Conservation (phyloP, 2,888 invertebrate genomes). For the Melieria picta region DNA sequence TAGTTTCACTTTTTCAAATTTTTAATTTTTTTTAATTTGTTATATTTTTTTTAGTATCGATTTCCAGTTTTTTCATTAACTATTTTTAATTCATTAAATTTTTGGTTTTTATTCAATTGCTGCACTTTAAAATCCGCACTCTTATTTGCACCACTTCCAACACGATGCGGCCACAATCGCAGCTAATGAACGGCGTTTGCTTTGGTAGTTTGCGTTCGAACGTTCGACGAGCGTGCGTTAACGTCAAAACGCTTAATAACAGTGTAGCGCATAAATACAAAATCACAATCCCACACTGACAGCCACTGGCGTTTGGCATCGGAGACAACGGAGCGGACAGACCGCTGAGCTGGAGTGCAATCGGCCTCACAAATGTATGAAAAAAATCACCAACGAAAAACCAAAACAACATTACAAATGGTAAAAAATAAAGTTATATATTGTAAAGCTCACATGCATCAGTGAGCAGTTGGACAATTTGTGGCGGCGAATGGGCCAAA, state of each 20-base stretch:
- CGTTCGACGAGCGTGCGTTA: slow-evolving; percentile 53
- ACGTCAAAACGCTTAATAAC: slow-evolving; percentile 60
- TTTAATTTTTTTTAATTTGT: too few relatives aligned
- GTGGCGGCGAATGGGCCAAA: neutral
- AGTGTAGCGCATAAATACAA: slow-evolving; percentile 51
- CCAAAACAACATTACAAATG: slow-evolving; percentile 6
- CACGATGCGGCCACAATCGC: neutral
- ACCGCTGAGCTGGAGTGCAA: slow-evolving; percentile 1
- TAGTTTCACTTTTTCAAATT: too few relatives aligned
- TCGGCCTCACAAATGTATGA: neutral
- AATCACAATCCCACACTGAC: slow-evolving; percentile 20
- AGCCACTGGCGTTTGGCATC: neutral
- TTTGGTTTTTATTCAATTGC: neutral
- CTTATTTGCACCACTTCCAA: neutral
- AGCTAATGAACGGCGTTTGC: neutral
- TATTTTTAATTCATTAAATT: neutral
- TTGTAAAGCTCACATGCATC: slow-evolving; percentile 10
- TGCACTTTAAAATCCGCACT: neutral
- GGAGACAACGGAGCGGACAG: too few relatives aligned
- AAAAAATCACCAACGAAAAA: slow-evolving; percentile 5
- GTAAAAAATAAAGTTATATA: neutral
- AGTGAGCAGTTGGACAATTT: neutral
- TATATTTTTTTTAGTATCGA: neutral
- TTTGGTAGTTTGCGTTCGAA: slow-evolving; percentile 14
- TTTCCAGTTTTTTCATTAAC: neutral